A percentile compares a stretch with the other conserved stretches of the same genome.
Evolutionary conservation across 2,888 invertebrate species (phyloP).

Genomic region (Lasioglossum malachurum): DNA sequence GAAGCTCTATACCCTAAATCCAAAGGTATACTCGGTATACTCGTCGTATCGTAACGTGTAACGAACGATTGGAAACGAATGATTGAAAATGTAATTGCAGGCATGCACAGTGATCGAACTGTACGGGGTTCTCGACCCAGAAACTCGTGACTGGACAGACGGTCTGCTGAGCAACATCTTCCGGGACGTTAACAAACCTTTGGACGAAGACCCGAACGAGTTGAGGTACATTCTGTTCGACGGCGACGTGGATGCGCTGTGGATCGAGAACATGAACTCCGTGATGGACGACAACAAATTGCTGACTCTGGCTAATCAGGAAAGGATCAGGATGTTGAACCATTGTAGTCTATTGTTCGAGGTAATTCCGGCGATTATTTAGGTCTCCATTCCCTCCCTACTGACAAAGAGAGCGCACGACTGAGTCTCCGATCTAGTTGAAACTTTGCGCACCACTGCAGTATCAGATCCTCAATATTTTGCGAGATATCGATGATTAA

Average conservation of each 20-base stretch:
- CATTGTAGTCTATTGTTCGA: constrained; percentile 95
- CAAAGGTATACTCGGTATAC: constrained; percentile 87
- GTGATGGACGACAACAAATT: constrained; percentile 98
- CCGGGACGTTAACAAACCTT: constrained; percentile 94
- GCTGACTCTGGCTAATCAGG: constrained; percentile 95
- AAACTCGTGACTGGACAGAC: constrained; percentile 96
- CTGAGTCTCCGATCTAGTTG: not conserved
- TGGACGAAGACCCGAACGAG: constrained; percentile 87
- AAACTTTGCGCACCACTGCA: not conserved
- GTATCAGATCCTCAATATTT: too few relatives aligned
- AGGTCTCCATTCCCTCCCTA: not conserved
- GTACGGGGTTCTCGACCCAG: constrained; percentile 94
- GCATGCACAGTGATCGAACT: constrained; percentile 95
- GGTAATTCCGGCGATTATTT: constrained; percentile 82
- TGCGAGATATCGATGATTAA: too few relatives aligned
- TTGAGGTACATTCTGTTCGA: constrained; percentile 95
- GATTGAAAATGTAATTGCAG: constrained; percentile 81
- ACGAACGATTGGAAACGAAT: not conserved
- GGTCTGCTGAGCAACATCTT: constrained; percentile 96
- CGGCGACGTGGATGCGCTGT: constrained; percentile 97
- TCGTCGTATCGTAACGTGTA: not conserved
- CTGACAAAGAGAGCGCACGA: not conserved
- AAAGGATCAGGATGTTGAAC: constrained; percentile 92
- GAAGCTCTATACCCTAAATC: constrained; percentile 93
- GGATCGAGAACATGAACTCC: constrained; percentile 99